Percentiles rank a stretch among this genome's conserved stretches.
Conservation (phyloP, 2,888 invertebrate genomes). For the Aphidoletes aphidimyza region DNA sequence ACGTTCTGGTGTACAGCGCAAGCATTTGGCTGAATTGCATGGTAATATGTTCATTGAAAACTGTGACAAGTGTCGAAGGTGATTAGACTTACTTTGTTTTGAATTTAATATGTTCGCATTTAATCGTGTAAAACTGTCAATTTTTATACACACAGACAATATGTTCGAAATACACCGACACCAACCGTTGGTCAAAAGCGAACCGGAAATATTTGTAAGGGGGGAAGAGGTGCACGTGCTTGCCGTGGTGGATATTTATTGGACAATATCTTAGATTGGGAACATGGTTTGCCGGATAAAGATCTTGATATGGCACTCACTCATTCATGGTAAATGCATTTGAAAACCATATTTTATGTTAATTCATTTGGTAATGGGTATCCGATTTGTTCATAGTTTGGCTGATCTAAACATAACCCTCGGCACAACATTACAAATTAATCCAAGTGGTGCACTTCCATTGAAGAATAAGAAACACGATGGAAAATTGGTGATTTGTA, state of each 20-base stretch:
- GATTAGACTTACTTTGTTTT: slow-evolving; percentile 55
- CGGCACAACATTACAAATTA: slow-evolving; percentile 97
- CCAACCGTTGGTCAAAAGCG: slow-evolving; percentile 83
- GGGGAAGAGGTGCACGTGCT: slow-evolving; percentile 72
- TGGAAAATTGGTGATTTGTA: slow-evolving; percentile 92
- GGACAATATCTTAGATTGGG: slow-evolving; percentile 98
- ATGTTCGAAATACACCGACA: slow-evolving; percentile 79
- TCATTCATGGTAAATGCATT: slow-evolving; percentile 77
- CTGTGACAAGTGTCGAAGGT: slow-evolving; percentile 89
- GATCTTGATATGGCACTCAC: slow-evolving; percentile 86
- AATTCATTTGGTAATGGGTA: neutral
- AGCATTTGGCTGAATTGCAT: slow-evolving; percentile 90
- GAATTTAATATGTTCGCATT: neutral
- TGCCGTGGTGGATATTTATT: slow-evolving; percentile 90
- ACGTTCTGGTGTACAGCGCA: slow-evolving; percentile 84
- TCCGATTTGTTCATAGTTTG: slow-evolving; percentile 71
- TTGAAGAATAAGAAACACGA: slow-evolving; percentile 84
- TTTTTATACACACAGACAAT: slow-evolving; percentile 72
- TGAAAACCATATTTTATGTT: neutral
- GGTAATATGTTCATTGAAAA: slow-evolving; percentile 98
- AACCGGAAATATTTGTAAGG: slow-evolving; percentile 72
- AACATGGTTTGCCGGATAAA: slow-evolving; percentile 88
- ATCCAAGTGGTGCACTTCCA: slow-evolving; percentile 95
- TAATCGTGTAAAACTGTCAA: neutral
- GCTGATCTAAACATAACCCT: slow-evolving; percentile 94